These are phyloP conservation scores for Metallyticus violacea DNA, from an alignment of 2,888 invertebrate species.

Conservation along the genomic window DNA sequence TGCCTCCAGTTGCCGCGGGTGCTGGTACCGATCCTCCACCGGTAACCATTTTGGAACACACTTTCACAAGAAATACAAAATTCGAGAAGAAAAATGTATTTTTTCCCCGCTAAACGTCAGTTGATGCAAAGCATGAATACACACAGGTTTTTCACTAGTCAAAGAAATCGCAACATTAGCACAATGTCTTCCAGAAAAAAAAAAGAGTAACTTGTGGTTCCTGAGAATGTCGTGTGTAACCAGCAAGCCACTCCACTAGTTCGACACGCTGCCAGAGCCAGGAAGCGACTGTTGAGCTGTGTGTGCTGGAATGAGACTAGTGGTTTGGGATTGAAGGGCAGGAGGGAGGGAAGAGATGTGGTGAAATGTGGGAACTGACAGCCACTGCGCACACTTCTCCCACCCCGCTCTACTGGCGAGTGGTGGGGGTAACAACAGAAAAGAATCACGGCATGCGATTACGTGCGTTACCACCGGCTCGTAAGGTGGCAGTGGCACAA, in stretches of 20 bases:
- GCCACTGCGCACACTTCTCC: neutral
- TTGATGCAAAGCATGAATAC: neutral
- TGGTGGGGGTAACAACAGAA: neutral
- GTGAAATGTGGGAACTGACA: slow-evolving; percentile 4
- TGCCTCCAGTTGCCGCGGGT: neutral
- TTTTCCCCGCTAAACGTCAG: neutral
- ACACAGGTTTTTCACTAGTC: neutral
- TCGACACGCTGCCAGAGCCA: neutral
- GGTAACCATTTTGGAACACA: slow-evolving; percentile 14
- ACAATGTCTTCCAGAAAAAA: neutral
- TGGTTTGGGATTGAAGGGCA: too few relatives aligned
- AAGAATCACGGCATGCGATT: neutral
- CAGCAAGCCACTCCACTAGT: neutral
- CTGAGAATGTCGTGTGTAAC: neutral
- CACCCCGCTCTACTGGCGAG: neutral
- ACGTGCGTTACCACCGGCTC: neutral
- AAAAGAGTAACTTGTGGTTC: too few relatives aligned
- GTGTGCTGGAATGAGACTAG: neutral
- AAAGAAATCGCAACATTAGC: neutral
- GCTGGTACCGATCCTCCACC: slow-evolving; percentile 18
- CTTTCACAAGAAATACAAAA: neutral
- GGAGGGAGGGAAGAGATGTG: neutral
- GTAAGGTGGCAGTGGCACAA: neutral
- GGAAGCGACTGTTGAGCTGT: neutral
- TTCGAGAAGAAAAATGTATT: neutral